Evolutionary conservation across 35 echinoderm and acorn worm species (phyloP), one percentile per base, ranked within the genome.

Genomic region (Diadema setosum): DNA sequence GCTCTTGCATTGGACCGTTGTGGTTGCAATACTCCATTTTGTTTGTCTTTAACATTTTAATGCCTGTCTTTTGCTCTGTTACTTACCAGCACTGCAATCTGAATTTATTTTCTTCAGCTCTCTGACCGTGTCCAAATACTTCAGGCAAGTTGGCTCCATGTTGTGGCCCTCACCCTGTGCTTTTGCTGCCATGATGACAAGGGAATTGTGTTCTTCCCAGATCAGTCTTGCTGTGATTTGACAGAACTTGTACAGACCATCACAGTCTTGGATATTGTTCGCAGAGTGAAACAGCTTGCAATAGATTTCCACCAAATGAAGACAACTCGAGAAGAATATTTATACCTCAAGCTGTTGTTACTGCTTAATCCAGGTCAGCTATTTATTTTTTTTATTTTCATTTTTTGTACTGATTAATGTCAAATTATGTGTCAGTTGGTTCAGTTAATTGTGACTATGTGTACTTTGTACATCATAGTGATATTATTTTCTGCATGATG

Each of bases 351-450:
- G 43, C 74, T 87, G 18, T 81, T 93, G 3, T 36, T 93, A 5
- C 84, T 93, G 24, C 85, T 93, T 8, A 87, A 87, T 61, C 58
- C 91, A 93, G 91, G 91, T 93, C 33, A 39, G 90, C 27, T 43
- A 15, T 16, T 12, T 73, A 12, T 73, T 31, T 31, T 73, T 11
- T 14, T 14, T 16, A 12, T 73, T 11, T 16, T 12, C 15, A 30
- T 16, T 30, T 17, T 14, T 74, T 74, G 12, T 17, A 12, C 14
- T 17, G 12, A 17, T 74, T 74, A 31, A 74, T 11, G 67, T 17
- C 52, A 57, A 14, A 12, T 21, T 21, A 21, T 57, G 12, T 14
- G 52, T 12, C 52, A 57, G 21, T 14, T 21, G 12, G 12, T 14
- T 12, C 12, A 57, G 12, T 12, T 21, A 57, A 12, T 57, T 12